Conservation (phyloP, 2,797 vertebrate species). For the Podarcis siculus region DNA sequence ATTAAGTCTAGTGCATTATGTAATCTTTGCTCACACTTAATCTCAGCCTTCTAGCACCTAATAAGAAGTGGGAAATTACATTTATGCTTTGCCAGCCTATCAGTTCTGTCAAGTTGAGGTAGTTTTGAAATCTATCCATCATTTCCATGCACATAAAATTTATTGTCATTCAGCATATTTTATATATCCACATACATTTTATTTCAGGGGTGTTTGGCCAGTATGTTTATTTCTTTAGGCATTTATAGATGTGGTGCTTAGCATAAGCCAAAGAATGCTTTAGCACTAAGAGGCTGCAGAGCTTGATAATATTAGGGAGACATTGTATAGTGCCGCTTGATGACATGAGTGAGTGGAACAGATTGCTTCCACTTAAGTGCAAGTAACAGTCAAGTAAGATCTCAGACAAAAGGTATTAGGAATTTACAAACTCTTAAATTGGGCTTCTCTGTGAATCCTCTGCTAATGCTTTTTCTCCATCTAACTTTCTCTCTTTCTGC, state of each 20-base stretch:
- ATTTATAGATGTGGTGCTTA: conserved; percentile 22
- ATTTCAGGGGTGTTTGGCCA: conserved; percentile 73
- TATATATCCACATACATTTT: conserved; percentile 73
- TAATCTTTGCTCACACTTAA: conserved; percentile 73
- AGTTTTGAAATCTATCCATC: conserved; percentile 66
- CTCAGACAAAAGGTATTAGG: too few species aligned
- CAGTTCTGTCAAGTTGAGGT: conserved; percentile 67
- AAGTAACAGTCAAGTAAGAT: neutral
- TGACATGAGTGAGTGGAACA: neutral
- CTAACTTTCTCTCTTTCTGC: too few species aligned
- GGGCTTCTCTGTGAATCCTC: neutral
- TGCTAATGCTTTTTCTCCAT: too few species aligned
- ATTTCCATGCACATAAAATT: conserved; percentile 72
- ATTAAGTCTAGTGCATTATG: conserved; percentile 76
- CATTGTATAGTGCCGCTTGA: conserved; percentile 1
- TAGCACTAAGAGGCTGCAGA: conserved; percentile 30
- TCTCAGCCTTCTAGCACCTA: conserved; percentile 68
- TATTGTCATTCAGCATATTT: conserved; percentile 74
- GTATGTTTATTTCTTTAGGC: conserved; percentile 75
- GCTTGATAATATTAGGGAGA: neutral
- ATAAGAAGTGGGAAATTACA: conserved; percentile 54
- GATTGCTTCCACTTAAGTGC: neutral
- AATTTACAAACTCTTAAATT: neutral
- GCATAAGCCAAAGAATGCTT: conserved; percentile 37
- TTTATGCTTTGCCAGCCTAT: conserved; percentile 63